These are phyloP conservation scores for Conops quadrifasciatus DNA, from an alignment of 2,888 invertebrate genomes.

Conservation along the genomic window DNA sequence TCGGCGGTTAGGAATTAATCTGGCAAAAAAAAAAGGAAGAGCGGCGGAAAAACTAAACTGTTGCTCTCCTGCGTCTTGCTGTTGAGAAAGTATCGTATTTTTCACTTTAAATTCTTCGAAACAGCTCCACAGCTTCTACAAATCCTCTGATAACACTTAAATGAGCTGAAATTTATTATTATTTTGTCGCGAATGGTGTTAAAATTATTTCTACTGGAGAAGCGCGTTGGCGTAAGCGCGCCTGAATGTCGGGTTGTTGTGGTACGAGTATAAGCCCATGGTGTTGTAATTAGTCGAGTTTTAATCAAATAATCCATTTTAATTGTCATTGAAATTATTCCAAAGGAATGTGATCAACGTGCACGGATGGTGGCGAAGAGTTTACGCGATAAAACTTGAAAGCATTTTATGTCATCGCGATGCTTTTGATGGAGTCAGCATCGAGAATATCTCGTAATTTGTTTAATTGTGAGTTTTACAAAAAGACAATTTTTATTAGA, in stretches of 20 bases:
- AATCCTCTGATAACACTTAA: conserved; percentile 44
- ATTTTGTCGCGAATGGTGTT: conserved; percentile 27
- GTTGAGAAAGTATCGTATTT: not conserved
- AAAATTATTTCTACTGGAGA: conserved; percentile 14
- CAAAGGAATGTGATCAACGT: too few relatives aligned
- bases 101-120: not conserved
- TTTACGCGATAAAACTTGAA: too few relatives aligned
- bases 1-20: too few relatives aligned
- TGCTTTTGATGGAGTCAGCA: too few relatives aligned
- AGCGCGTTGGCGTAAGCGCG: not conserved
- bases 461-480: too few relatives aligned
- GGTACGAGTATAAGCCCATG: not conserved
- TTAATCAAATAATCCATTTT: conserved; percentile 52
- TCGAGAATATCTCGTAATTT: too few relatives aligned
- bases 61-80: too few relatives aligned
- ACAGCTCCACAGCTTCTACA: not conserved
- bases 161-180: conserved; percentile 46
- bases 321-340: conserved; percentile 42
- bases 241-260: not conserved
- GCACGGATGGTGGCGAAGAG: too few relatives aligned
- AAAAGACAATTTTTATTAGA: too few relatives aligned
- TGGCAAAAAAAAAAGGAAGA: too few relatives aligned
- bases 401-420: too few relatives aligned
- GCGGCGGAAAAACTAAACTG: too few relatives aligned
- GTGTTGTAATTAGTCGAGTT: conserved; percentile 48